Evolutionary conservation across 2,888 invertebrate genomes (phyloP).

Genomic region (Argynnis bischoffii): DNA sequence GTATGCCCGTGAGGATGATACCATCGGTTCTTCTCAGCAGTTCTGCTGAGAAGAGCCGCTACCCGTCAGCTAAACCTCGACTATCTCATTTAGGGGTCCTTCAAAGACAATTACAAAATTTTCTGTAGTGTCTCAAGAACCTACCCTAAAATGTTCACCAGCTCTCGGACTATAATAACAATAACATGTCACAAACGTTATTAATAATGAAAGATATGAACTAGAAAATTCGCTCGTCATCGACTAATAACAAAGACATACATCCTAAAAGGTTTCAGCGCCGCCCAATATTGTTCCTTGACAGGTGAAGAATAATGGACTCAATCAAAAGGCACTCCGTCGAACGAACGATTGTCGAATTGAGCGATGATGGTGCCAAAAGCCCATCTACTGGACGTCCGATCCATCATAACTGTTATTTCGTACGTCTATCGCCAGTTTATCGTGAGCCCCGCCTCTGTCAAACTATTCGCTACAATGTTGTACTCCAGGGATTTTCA

Average conservation of each 20-base stretch:
- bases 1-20: no score
- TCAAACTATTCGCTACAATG: constrained; percentile 17
- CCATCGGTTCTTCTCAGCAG: no score
- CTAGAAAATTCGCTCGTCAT: constrained; percentile 33
- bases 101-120: no score
- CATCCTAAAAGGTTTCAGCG: constrained; percentile 37
- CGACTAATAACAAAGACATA: constrained; percentile 38
- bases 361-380: constrained; percentile 77
- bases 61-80: no score
- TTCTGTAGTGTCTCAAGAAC: no score
- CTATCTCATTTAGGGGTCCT: no score
- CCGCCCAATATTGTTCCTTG: constrained; percentile 42
- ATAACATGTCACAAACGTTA: background rate
- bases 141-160: no score
- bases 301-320: constrained; percentile 67
- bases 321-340: constrained; percentile 67
- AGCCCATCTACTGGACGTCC: constrained; percentile 69
- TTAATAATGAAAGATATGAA: constrained; percentile 23
- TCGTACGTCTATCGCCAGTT: constrained; percentile 53
- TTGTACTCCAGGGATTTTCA: constrained; percentile 25
- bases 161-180: background rate
- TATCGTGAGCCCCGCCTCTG: constrained; percentile 45
- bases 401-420: constrained; percentile 74
- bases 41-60: no score
- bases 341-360: constrained; percentile 72